Conservation (phyloP, 2,797 vertebrate genomes). For the Helostoma temminkii region DNA sequence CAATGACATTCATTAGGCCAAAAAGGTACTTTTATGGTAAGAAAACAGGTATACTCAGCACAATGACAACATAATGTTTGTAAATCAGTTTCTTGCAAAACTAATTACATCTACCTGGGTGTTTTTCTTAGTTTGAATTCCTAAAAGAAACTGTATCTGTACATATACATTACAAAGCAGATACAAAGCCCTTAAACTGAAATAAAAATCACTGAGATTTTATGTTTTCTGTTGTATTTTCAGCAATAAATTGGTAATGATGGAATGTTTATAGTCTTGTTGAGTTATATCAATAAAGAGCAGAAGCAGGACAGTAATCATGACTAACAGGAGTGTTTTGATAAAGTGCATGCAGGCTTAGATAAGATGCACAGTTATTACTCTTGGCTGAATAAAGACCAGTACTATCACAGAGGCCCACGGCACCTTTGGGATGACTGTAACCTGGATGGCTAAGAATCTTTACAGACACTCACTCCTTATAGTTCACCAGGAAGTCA, state of each 20-base stretch:
- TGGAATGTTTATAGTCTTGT: background rate
- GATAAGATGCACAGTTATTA: constrained; percentile 9
- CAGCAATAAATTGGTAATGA: background rate
- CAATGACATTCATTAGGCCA: constrained; percentile 71
- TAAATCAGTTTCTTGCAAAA: background rate
- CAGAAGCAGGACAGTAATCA: constrained; percentile 11
- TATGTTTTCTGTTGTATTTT: background rate
- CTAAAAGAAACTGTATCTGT: background rate
- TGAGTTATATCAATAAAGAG: constrained; percentile 10
- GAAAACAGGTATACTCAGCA: constrained; percentile 8
- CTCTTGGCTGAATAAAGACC: constrained; percentile 2
- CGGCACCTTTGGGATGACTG: too few relatives aligned
- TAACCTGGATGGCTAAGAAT: too few relatives aligned
- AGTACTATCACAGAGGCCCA: background rate
- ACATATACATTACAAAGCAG: background rate
- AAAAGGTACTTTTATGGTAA: constrained; percentile 32
- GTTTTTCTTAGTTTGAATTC: background rate
- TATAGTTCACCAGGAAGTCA: constrained; percentile 34
- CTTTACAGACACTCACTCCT: too few relatives aligned
- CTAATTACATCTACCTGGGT: background rate
- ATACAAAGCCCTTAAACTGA: background rate
- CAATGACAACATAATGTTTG: constrained; percentile 13
- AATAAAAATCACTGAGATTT: background rate
- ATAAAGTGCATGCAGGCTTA: constrained; percentile 7
- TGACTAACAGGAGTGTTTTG: background rate